Base-by-base conservation (phyloP, 2,888 invertebrate species). In the Nudaria mundana region DNA sequence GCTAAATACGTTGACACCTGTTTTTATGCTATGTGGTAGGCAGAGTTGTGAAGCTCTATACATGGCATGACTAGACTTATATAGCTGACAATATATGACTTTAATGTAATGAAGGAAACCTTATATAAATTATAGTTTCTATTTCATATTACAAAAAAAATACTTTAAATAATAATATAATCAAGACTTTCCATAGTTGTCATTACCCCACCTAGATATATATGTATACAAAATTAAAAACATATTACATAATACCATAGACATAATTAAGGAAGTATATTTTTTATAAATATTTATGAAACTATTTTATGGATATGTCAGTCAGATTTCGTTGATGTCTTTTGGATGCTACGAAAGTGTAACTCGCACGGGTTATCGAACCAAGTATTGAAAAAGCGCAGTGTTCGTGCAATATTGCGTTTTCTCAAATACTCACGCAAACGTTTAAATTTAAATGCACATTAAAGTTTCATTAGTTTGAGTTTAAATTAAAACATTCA, bases 251-350 rank as follows among this genome's bases (percentile, higher is more conserved):
- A 28, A 20, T 7, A 20, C 2, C 18, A 20, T 18, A 26, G 4
- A 34, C 16, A 16, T 15, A 29, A 23, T 20, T n/a, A 36, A n/a
- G 36, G 22, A 29, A 29, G 35, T 25, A 8, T 7, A 7, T 16
- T 23, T 20, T 22, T 29, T n/a, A 11, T 24, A 33, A 14, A 15
- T 12, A 5, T 10, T 4, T n/a, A 7, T 24, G 8, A 25, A 23
- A 37, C 23, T 5, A 50, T 40, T 48, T 40, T 33, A 48, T 44
- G 35, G 43, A 51, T 35, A 32, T 39, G 37, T 38, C 40, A 26
- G 30, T 13, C 16, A 18, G 22, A 43, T 30, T 37, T 30, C 84
- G 86, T 86, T 83, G 76, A 83, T 63, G 67, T 86, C 83, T 84
- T 83, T 84, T 78, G 70, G 77, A 78, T 62, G 74, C 61, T 64